A percentile compares a stretch with the other conserved stretches of the same genome.
Evolutionary conservation across 2,113 vertebrate species (phyloP).

Genomic region (Xiphophorus couchianus): DNA sequence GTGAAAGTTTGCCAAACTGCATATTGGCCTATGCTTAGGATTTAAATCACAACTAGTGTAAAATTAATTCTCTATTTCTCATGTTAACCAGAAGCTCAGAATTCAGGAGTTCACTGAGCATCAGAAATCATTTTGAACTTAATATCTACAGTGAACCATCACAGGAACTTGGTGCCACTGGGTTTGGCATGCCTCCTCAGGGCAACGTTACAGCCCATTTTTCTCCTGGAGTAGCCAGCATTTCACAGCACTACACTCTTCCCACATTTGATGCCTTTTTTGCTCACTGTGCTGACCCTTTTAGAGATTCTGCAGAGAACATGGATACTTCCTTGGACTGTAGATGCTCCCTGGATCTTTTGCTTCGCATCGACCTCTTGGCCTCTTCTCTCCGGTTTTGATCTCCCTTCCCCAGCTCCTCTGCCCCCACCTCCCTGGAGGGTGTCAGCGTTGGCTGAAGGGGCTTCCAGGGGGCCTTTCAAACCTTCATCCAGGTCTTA

Average conservation of each 20-base stretch:
- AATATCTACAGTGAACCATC: constrained; percentile 40
- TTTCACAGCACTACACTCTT: constrained; percentile 52
- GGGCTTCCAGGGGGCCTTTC: constrained; percentile 87
- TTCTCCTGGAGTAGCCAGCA: constrained; percentile 24
- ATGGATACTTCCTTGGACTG: constrained; percentile 72
- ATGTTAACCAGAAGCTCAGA: constrained; percentile 18
- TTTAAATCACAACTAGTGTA: not conserved
- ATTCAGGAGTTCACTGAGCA: constrained; percentile 41
- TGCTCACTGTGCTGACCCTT: constrained; percentile 63
- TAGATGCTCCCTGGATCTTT: constrained; percentile 70
- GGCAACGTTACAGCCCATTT: constrained; percentile 45
- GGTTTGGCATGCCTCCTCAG: constrained; percentile 50
- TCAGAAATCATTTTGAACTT: constrained; percentile 38
- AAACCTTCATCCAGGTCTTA: constrained; percentile 97
- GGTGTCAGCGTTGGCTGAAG: constrained; percentile 75
- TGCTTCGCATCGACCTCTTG: constrained; percentile 70
- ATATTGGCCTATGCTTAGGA: not conserved
- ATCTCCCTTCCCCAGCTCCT: constrained; percentile 68
- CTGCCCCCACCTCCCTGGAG: constrained; percentile 72
- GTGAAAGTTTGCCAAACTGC: not conserved
- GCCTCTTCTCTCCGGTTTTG: constrained; percentile 72
- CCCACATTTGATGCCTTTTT: constrained; percentile 57
- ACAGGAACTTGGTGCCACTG: constrained; percentile 44
- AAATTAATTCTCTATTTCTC: constrained; percentile 3
- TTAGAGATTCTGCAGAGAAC: constrained; percentile 71